phyloP scores from a whole-genome alignment of 2,888 invertebrate species.

The Hecatera dysodea region DNA sequence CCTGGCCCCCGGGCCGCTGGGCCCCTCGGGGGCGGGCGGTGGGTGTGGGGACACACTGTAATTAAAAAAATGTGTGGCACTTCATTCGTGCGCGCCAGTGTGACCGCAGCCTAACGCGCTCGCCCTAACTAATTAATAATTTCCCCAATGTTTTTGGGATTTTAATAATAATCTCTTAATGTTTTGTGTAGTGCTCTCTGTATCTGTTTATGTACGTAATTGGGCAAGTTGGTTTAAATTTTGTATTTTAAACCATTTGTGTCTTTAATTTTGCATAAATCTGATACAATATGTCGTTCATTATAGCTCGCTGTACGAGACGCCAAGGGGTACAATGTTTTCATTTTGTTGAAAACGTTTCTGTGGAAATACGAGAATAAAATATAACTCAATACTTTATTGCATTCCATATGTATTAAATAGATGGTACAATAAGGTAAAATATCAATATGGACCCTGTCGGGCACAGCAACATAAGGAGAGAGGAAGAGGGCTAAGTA shows the following conservation, averaged over 20 bases:
- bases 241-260: background rate
- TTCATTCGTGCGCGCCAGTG: slow-evolving; percentile 83
- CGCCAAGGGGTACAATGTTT: background rate
- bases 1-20: slow-evolving; percentile 45
- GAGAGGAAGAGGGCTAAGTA: no score
- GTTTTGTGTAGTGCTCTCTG: slow-evolving; percentile 57
- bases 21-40: slow-evolving; percentile 57
- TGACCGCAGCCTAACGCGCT: slow-evolving; percentile 75
- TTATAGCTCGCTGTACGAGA: background rate
- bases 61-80: slow-evolving; percentile 90
- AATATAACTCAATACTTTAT: no score
- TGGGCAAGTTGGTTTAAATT: slow-evolving; percentile 38
- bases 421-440: no score
- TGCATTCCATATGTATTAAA: no score
- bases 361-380: no score
- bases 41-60: slow-evolving; percentile 75
- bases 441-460: no score
- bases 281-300: background rate
- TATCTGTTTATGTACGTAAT: slow-evolving; percentile 48
- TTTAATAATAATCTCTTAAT: slow-evolving; percentile 82
- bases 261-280: background rate
- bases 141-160: slow-evolving; percentile 78
- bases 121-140: slow-evolving; percentile 85
- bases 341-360: no score
- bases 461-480: no score